Conservation (phyloP, 1,140 invertebrate genomes). For the Drosophila bocqueti region DNA sequence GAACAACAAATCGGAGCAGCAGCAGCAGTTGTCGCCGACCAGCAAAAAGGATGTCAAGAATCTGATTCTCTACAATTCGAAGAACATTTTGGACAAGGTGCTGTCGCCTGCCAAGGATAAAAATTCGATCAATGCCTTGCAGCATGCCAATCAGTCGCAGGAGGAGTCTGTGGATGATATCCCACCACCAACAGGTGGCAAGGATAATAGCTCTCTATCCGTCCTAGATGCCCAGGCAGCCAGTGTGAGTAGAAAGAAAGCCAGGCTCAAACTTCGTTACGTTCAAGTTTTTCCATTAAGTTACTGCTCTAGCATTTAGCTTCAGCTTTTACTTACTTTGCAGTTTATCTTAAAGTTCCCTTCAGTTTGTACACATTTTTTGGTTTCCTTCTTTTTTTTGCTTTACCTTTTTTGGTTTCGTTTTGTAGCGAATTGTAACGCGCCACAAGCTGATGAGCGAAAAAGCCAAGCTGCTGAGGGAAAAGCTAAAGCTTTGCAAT, state of each 20-base stretch:
- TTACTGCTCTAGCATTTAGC: constrained; percentile 23
- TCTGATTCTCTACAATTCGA: constrained; percentile 90
- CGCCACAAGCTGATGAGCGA: constrained; percentile 95
- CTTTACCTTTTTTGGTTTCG: constrained; percentile 49
- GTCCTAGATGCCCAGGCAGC: constrained; percentile 72
- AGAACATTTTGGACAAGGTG: constrained; percentile 92
- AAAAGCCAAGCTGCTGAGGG: constrained; percentile 94
- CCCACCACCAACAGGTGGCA: constrained; percentile 4
- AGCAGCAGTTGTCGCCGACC: constrained; percentile 55
- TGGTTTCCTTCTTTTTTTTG: constrained; percentile 46
- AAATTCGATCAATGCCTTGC: constrained; percentile 75
- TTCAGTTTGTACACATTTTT: constrained; percentile 37
- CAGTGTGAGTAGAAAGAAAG: constrained; percentile 70
- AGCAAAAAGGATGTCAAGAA: constrained; percentile 90
- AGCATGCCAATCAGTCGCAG: constrained; percentile 49
- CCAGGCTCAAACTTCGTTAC: background rate
- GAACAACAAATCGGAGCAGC: constrained; percentile 55
- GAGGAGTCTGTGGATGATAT: background rate
- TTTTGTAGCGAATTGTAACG: constrained; percentile 86
- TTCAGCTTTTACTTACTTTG: constrained; percentile 15
- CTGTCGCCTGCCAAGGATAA: constrained; percentile 91
- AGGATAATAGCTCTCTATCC: constrained; percentile 52
- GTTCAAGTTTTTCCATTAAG: constrained; percentile 35
- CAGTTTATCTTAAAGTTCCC: constrained; percentile 1
- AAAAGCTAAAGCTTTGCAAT: constrained; percentile 93